A percentile compares a stretch with the other conserved stretches of the same genome.
Evolutionary conservation across 2,888 invertebrate genomes (phyloP).

Genomic region (Volucella inanis): DNA sequence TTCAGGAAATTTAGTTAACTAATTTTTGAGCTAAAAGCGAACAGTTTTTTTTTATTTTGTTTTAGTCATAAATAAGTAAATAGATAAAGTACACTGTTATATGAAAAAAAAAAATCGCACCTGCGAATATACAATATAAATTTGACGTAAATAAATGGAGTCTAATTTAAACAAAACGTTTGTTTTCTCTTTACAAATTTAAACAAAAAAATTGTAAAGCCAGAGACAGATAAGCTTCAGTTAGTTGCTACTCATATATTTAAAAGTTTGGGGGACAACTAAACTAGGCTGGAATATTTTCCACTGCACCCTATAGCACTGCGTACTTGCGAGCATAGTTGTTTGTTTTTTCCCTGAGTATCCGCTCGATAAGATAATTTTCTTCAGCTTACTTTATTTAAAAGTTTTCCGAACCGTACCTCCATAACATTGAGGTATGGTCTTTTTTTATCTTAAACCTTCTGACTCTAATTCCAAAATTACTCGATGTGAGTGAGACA

Average conservation of each 20-base stretch:
- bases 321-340: too few species aligned
- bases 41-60: constrained; percentile 26
- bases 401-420: too few species aligned
- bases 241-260: neutral
- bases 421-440: too few species aligned
- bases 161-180: neutral
- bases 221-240: neutral
- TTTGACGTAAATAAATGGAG: constrained; percentile 31
- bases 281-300: too few species aligned
- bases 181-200: neutral
- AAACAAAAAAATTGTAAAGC: neutral
- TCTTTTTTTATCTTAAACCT: too few species aligned
- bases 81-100: constrained; percentile 22
- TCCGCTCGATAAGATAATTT: too few species aligned
- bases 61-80: constrained; percentile 21
- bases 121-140: constrained; percentile 39
- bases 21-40: constrained; percentile 14
- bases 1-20: constrained; percentile 15
- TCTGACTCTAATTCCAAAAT: too few species aligned
- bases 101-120: constrained; percentile 7
- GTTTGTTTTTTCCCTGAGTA: too few species aligned
- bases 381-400: too few species aligned
- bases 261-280: too few species aligned
- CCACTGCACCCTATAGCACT: too few species aligned
- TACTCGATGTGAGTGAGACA: too few species aligned